Evolutionary conservation across 2,113 vertebrate genomes (phyloP), one percentile per base, ranked within the genome.

Genomic region (Corynorhinus townsendii): DNA sequence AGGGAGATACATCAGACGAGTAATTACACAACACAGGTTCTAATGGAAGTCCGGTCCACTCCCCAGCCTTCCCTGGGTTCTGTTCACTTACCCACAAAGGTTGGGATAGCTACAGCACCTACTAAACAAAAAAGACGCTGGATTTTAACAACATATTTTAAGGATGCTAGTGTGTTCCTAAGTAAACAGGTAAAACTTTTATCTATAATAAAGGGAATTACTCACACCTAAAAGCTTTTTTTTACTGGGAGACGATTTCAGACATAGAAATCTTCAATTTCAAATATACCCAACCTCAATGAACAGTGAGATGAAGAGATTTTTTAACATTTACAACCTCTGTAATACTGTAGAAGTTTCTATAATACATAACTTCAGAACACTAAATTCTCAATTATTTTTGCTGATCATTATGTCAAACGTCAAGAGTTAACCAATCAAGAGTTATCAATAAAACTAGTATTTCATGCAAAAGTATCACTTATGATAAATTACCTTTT

Each of bases 361-460:
- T 54, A 71, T 47, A 30, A 62, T 28, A 82, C 5, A 17, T 56
- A 88, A 33, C 20, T 91, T 30, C 5, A 83, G 47, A 85, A 95
- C 15, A 81, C 9, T 85, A 52, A 64, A 85, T 81, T 88, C 77
- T 89, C 26, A 80, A 96, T 68, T 80, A 49, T 62, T 89, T 96
- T 95, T 96, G 16, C 68, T 90, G 30, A 90, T 19, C n/a, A 95
- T n/a, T 85, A 4, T 80, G 72, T 90, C 89, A 81, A 96, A 89
- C 4, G 56, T 71, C 16, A 62, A 93, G 10, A 33, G 30, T 26
- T 92, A 75, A 87, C 33, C 49, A 93, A 87, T 40, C 49, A 95
- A 79, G 38, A 88, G 30, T 47, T 92, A 77, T n/a, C n/a, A 93
- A 86, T n/a, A 96, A 40, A 66, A 56, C 10, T 45, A 86, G 30